Base-by-base conservation (phyloP, 2,888 invertebrate genomes). In the Spodoptera picta region DNA sequence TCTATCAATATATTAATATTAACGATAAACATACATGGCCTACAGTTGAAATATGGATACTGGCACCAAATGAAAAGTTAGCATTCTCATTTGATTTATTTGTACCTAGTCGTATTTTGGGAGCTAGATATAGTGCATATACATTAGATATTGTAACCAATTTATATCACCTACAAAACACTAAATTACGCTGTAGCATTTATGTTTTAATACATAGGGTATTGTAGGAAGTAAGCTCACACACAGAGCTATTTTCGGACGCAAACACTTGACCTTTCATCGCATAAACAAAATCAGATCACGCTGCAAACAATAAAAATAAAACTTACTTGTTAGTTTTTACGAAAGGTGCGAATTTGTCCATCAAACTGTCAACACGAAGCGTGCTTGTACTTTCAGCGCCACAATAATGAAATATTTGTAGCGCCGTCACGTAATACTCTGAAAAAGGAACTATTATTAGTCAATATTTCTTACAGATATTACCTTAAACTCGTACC, bases 381-480 rank as follows among this genome's bases (percentile, higher is more conserved):
- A 94, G 80, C 69, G 87, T 85, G 53, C 87, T 88, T 45, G 87
- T 82, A 73, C 82, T 90, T 50, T 92, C 88, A 10, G 86, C 89
- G 64, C 92, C 92, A 79, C 92, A 94, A 81, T 85, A 91, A 75
- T 92, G 90, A 85, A 94, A 94, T 83, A 94, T 92, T 76, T 93
- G 92, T 50, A 87, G 82, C 61, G 94, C 94, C 62, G 92, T 93
- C 82, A 89, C 87, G 72, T 88, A 87, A 85, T 90, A 93, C 74
- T 92, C 94, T 94, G 88, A 67, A 90, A 86, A 85, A 83, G 74
- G 81, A 9, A 82, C 81, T 82, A 84, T 84, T 86, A 80, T 84
- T 84, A 84, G 85, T 84, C 71, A 78, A 70, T 81, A 82, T 75
- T 81, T 36, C 36, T 36, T 6, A 36, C 9, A 36, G 36, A 36